Evolutionary conservation across 2,113 vertebrate genomes (phyloP).

Genomic region (Lonchura striata): DNA sequence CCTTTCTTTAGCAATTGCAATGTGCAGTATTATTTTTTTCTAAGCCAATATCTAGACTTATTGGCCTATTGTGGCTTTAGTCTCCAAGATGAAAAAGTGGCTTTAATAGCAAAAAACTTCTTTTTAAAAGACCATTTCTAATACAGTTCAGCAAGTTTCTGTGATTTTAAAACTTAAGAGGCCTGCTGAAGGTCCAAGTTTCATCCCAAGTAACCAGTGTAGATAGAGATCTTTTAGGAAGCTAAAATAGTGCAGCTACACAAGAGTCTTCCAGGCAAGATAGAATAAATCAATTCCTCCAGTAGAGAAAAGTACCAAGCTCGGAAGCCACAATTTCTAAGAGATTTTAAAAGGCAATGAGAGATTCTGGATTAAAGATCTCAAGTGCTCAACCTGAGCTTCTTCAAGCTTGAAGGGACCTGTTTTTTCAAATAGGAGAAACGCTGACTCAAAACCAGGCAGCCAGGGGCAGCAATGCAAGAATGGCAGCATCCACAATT

Average conservation of each 20-base stretch:
- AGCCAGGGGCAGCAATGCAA: background rate
- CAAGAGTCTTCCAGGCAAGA: background rate
- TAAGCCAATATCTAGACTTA: conserved; percentile 40
- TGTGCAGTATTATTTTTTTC: background rate
- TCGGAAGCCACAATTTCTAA: background rate
- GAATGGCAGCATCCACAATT: background rate
- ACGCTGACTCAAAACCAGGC: background rate
- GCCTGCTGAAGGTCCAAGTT: background rate
- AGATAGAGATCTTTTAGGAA: background rate
- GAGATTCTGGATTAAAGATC: background rate
- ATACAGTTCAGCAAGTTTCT: background rate
- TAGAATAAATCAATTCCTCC: background rate
- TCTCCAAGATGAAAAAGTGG: background rate
- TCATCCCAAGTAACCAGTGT: background rate
- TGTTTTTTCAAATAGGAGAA: background rate
- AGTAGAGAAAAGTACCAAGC: background rate
- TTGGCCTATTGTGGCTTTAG: background rate
- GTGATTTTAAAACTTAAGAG: background rate
- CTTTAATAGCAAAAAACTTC: background rate
- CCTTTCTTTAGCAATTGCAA: background rate
- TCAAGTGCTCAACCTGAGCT: background rate
- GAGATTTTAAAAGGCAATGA: background rate
- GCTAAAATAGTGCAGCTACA: background rate
- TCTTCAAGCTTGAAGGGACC: background rate
- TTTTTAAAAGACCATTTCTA: background rate